A percentile compares a stretch with the other conserved stretches of the same genome.
Conservation (phyloP, 2,113 vertebrate species). For the Scolopax mira region DNA sequence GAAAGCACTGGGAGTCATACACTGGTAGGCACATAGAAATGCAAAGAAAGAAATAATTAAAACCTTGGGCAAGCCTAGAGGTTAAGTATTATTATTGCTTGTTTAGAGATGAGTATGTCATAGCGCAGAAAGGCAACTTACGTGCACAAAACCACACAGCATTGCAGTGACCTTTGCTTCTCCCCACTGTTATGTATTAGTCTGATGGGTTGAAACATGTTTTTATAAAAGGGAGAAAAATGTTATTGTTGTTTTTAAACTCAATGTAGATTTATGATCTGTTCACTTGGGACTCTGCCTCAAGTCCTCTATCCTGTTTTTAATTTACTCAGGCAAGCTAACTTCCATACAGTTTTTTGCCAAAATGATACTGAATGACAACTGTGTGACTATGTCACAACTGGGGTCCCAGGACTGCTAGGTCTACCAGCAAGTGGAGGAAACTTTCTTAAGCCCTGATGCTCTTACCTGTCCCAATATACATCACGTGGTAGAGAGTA, state of each 20-base stretch:
- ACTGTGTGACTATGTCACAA: neutral
- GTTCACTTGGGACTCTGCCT: neutral
- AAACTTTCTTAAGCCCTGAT: neutral
- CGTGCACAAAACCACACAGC: neutral
- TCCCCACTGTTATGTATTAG: neutral
- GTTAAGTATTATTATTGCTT: neutral
- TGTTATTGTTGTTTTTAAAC: constrained; percentile 14
- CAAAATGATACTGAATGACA: neutral
- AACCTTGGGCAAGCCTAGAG: neutral
- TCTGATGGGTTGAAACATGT: neutral
- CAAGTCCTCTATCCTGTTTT: neutral
- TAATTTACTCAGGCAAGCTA: constrained; percentile 18
- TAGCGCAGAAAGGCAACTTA: neutral
- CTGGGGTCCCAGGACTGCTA: neutral
- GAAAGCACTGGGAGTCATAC: neutral
- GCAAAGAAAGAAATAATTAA: neutral
- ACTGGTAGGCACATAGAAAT: neutral
- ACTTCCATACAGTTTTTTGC: neutral
- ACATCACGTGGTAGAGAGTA: constrained; percentile 94
- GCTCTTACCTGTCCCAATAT: constrained; percentile 92
- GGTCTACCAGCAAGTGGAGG: neutral
- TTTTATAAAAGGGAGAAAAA: neutral
- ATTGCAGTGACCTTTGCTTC: neutral
- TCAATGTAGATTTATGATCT: neutral
- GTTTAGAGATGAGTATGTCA: neutral